phyloP scores from a whole-genome alignment of 2,797 vertebrate genomes.

The Pristis pectinata region DNA sequence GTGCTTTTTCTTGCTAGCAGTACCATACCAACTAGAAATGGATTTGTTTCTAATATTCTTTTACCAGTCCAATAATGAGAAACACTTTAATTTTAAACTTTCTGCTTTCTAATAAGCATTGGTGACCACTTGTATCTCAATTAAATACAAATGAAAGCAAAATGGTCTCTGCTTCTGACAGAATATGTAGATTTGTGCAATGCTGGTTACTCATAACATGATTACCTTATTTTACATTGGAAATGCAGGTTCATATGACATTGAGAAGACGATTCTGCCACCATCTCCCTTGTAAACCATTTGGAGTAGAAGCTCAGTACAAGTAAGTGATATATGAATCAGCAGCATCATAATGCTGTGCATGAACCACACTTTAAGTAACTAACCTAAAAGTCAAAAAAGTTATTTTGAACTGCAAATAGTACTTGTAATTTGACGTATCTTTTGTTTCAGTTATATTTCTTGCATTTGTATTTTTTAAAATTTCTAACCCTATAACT shows the following conservation, averaged over 20 bases:
- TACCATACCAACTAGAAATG: background rate
- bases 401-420: too few relatives aligned
- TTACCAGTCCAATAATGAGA: background rate
- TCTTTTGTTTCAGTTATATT: too few relatives aligned
- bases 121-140: background rate
- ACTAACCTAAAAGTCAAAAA: too few relatives aligned
- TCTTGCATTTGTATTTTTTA: too few relatives aligned
- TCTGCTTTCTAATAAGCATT: background rate
- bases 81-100: background rate
- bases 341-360: background rate
- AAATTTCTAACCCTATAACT: too few relatives aligned
- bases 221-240: background rate
- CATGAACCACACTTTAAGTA: background rate
- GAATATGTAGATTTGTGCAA: background rate
- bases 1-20: background rate
- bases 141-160: background rate
- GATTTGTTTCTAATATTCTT: background rate
- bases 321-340: constrained; percentile 61
- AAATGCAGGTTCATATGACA: constrained; percentile 65
- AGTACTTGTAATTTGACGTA: too few relatives aligned
- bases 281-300: constrained; percentile 55
- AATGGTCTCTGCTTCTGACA: background rate
- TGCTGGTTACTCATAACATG: background rate
- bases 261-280: constrained; percentile 76
- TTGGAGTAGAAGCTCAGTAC: constrained; percentile 74